Evolutionary conservation across 1,140 invertebrate genomes (phyloP).

Genomic region (Musca domestica): DNA sequence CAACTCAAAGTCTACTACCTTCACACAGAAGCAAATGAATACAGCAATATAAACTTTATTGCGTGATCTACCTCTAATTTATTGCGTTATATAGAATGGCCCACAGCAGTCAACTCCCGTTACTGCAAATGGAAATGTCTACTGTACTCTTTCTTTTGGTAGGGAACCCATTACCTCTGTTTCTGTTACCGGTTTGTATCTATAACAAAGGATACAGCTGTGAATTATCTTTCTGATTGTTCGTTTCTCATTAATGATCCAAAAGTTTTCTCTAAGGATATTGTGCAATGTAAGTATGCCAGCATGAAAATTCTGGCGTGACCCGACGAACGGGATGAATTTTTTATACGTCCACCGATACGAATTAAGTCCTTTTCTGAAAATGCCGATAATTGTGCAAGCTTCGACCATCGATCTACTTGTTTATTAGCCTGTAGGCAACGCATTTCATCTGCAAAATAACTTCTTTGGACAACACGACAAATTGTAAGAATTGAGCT

Average conservation of each 20-base stretch:
- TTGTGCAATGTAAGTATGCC: constrained; percentile 40
- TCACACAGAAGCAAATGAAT: constrained; percentile 33
- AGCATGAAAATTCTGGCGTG: constrained; percentile 43
- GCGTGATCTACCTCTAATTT: neutral
- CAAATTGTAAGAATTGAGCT: neutral
- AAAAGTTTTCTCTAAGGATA: constrained; percentile 32
- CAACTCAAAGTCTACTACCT: constrained; percentile 40
- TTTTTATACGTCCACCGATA: neutral
- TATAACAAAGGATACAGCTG: constrained; percentile 45
- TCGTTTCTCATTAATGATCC: constrained; percentile 37
- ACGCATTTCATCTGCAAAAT: neutral
- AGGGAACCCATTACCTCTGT: constrained; percentile 45
- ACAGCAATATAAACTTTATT: constrained; percentile 27
- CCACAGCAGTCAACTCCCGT: constrained; percentile 48
- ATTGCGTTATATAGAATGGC: constrained; percentile 29
- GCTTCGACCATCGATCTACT: neutral
- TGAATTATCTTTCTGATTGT: constrained; percentile 30
- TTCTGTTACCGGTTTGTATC: constrained; percentile 30
- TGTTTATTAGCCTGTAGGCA: neutral
- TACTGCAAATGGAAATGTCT: constrained; percentile 35
- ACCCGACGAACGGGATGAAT: constrained; percentile 28
- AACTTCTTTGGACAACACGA: neutral
- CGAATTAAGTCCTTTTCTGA: neutral
- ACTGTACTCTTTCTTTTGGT: constrained; percentile 28
- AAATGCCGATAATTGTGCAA: neutral